Conservation (phyloP, 2,888 invertebrate genomes). For the Ectropis crepuscularia region DNA sequence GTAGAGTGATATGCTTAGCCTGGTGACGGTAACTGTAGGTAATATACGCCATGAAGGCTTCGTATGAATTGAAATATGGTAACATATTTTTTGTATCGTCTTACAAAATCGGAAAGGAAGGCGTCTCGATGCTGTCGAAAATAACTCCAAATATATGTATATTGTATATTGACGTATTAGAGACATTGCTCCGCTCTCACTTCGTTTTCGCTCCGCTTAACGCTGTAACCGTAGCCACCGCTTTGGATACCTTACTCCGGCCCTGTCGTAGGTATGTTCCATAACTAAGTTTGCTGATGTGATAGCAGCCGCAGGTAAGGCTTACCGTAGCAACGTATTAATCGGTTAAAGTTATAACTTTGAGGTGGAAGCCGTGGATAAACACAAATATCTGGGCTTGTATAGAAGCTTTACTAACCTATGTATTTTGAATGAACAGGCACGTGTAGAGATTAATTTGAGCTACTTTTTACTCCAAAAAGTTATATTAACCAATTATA, state of each 20-base stretch:
- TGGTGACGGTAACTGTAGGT: too few species aligned
- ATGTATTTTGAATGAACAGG: neutral
- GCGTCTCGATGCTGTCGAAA: too few species aligned
- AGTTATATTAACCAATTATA: too few species aligned
- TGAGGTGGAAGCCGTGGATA: conserved; percentile 8
- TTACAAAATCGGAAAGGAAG: too few species aligned
- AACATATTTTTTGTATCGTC: too few species aligned
- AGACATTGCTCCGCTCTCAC: too few species aligned
- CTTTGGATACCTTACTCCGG: conserved; percentile 1
- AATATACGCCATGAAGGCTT: too few species aligned
- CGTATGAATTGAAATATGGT: too few species aligned
- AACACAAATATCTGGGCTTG: conserved; percentile 13
- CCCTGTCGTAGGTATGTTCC: conserved; percentile 11
- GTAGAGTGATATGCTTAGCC: too few species aligned
- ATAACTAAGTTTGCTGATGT: conserved; percentile 39
- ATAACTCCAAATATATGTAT: too few species aligned
- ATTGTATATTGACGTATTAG: too few species aligned
- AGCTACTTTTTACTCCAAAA: neutral
- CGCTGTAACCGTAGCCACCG: neutral
- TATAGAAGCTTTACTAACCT: neutral
- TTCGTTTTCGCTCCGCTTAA: too few species aligned
- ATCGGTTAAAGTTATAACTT: conserved; percentile 34
- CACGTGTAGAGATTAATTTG: conserved; percentile 1
- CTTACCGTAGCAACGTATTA: conserved; percentile 39
- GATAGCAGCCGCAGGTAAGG: conserved; percentile 36